Conservation (phyloP, 2,888 invertebrate species). For the Nasonia oneida region DNA sequence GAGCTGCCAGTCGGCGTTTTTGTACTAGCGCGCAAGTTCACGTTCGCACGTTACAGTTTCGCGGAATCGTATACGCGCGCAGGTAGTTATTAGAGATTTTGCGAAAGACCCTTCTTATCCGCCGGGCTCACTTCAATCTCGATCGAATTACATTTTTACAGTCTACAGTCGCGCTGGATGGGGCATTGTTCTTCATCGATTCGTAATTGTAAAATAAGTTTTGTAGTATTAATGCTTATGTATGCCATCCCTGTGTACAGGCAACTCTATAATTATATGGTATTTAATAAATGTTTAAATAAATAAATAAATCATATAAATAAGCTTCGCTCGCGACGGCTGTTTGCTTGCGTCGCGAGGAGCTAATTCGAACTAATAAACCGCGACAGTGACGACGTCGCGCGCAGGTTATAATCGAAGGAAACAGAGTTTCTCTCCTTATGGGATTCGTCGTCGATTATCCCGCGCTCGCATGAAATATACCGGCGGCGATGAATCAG, state of each 20-base stretch:
- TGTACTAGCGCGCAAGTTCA: constrained; percentile 23
- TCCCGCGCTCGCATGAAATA: too few species aligned
- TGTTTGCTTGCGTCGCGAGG: not conserved
- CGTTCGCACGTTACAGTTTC: constrained; percentile 50
- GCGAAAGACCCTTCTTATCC: constrained; percentile 12
- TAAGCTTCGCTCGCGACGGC: not conserved
- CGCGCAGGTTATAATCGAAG: not conserved
- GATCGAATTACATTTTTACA: not conserved
- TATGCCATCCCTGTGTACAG: too few species aligned
- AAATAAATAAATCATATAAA: constrained; percentile 9
- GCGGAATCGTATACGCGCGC: constrained; percentile 18
- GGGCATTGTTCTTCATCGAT: not conserved
- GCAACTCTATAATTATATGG: too few species aligned
- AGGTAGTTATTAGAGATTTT: constrained; percentile 41
- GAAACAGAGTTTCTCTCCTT: not conserved
- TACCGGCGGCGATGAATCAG: constrained; percentile 23
- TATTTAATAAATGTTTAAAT: too few species aligned
- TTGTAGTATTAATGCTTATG: too few species aligned
- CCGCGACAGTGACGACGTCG: not conserved
- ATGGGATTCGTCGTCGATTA: too few species aligned
- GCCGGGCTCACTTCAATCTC: not conserved
- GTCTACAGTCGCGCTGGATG: not conserved
- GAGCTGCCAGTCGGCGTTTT: not conserved
- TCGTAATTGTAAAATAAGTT: too few species aligned
- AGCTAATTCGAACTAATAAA: not conserved